Evolutionary conservation across 2,797 vertebrate genomes (phyloP), one percentile per base, ranked within the genome.

Genomic region (Valencia hispanica): DNA sequence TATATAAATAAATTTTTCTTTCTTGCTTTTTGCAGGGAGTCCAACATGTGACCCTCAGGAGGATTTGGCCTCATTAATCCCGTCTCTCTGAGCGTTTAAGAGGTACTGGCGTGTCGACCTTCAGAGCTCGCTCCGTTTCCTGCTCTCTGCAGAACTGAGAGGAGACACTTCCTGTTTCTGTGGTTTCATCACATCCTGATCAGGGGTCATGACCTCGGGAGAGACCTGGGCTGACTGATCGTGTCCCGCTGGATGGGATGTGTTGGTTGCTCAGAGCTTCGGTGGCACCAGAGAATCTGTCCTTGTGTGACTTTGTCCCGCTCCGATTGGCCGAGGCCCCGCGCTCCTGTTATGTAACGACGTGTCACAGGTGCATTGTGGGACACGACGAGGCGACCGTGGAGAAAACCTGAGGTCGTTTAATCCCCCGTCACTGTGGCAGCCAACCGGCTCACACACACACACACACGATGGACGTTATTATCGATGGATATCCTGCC

Each of bases 301-400:
- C 48, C 20, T 66, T 48, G 30, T 20, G 6, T 57, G 63, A 73
- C 65, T 61, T 75, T 59, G 32, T 65, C 4, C n/a, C 6, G 20
- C 43, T 82, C 55, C 39, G 69, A 84, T 77, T 83, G 78, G 86
- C 43, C 30, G 32, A 63, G n/a, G 55, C 27, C 41, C 41, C 12
- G 41, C 17, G 20, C 61, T 6, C 63, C 15, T 47, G 63, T 87
- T 84, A 75, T 76, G 70, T 80, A 87, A 85, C 55, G 51, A 17
- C 4, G 17, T 30, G 27, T 77, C 71, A 59, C 72, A 65, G 74
- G 84, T 87, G 85, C 85, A 88, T 87, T 80, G 41, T 91, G 86
- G 85, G 88, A 82, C 32, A 76, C 25, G 43, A 48, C 18, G 59
- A 77, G 74, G 79, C 79, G 82, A 83, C 48, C 22, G 63, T 25